Percentiles rank a stretch among this genome's conserved stretches.
Evolutionary conservation across 2,888 invertebrate species (phyloP).

Genomic region (Electrophaes corylata): DNA sequence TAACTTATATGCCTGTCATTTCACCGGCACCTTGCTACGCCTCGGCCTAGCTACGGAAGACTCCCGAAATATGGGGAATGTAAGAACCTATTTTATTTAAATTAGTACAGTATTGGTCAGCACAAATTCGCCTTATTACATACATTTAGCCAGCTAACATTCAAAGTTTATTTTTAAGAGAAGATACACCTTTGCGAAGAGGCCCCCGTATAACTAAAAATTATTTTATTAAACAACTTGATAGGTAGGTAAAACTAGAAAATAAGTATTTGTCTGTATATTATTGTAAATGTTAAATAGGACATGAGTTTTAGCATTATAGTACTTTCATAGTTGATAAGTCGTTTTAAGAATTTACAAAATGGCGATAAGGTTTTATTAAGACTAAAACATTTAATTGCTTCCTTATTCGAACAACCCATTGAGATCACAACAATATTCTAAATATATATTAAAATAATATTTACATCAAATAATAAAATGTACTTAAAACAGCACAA

Average conservation of each 20-base stretch:
- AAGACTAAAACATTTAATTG: constrained; percentile 23
- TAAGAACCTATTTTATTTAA: too few relatives aligned
- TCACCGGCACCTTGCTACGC: too few relatives aligned
- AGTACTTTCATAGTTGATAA: constrained; percentile 16
- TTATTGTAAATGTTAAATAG: constrained; percentile 57
- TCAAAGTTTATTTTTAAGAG: neutral
- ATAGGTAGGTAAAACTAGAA: constrained; percentile 52
- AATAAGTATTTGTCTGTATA: constrained; percentile 57
- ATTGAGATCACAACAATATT: constrained; percentile 23
- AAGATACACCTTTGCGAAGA: constrained; percentile 1
- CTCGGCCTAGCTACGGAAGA: too few relatives aligned
- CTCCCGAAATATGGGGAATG: too few relatives aligned
- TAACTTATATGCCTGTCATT: too few relatives aligned
- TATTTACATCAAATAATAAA: neutral
- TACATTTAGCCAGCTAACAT: neutral
- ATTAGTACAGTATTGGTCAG: too few relatives aligned
- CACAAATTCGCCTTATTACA: neutral
- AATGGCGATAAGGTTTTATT: constrained; percentile 37
- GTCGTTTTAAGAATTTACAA: constrained; percentile 18
- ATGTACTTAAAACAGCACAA: neutral
- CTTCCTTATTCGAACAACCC: constrained; percentile 20
- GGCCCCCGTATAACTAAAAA: constrained; percentile 42
- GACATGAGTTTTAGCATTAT: constrained; percentile 22
- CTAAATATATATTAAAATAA: neutral
- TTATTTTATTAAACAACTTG: constrained; percentile 53